Evolutionary conservation across 2,113 vertebrate genomes (phyloP).

Genomic region (Anarhynchus alexandrinus): DNA sequence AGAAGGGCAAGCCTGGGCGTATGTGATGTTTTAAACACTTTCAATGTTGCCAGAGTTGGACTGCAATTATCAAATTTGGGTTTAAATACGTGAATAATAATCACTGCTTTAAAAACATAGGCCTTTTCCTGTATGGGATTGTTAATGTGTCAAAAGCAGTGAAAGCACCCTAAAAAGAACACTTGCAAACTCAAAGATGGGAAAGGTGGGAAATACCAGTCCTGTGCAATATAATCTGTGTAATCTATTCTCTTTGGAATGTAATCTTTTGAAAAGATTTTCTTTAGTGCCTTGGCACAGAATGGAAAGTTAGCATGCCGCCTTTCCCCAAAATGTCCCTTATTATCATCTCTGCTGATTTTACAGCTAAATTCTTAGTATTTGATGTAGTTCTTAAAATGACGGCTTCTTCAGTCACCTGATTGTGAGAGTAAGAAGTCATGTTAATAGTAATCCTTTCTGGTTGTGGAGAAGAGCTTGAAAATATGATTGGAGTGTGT

Average conservation of each 20-base stretch:
- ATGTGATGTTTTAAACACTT: neutral
- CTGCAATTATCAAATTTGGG: neutral
- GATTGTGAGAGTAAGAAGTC: neutral
- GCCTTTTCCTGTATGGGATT: neutral
- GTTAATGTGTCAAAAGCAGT: neutral
- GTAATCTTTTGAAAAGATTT: neutral
- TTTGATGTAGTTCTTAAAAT: neutral
- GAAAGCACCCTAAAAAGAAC: neutral
- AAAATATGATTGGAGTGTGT: neutral
- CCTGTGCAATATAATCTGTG: neutral
- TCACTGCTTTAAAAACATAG: neutral
- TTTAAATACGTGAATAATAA: neutral
- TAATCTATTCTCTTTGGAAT: neutral
- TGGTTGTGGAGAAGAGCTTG: neutral
- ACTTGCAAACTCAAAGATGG: neutral
- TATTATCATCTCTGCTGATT: neutral
- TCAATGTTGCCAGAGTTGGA: neutral
- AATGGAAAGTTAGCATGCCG: neutral
- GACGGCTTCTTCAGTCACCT: neutral
- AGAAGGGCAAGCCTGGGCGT: neutral
- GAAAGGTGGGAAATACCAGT: neutral
- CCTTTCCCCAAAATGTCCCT: neutral
- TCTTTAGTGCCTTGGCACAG: neutral
- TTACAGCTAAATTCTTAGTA: neutral
- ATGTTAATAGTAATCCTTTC: neutral